A percentile compares a stretch with the other conserved stretches of the same genome.
Conservation (phyloP, 2,888 invertebrate species). For the Drosophila kuntzei region DNA sequence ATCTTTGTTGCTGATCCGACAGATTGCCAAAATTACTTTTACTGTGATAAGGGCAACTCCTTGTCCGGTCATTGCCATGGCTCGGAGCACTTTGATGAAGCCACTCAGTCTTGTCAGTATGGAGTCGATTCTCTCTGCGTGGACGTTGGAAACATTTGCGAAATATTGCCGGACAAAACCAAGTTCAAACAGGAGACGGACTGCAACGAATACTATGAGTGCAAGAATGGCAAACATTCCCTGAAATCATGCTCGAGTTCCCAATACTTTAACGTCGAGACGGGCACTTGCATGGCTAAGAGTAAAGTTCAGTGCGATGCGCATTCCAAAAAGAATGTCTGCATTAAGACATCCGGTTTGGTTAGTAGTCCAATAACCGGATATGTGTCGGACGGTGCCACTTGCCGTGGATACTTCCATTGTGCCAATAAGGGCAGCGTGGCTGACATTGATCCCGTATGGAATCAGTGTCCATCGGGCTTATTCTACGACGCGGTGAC, state of each 20-base stretch:
- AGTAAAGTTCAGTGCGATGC: constrained; percentile 57
- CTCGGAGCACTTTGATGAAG: constrained; percentile 69
- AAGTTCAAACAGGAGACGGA: constrained; percentile 67
- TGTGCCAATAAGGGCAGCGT: constrained; percentile 59
- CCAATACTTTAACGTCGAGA: constrained; percentile 72
- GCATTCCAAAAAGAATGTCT: constrained; percentile 66
- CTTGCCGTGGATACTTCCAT: constrained; percentile 81
- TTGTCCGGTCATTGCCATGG: constrained; percentile 52
- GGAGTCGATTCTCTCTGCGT: constrained; percentile 64
- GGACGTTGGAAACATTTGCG: constrained; percentile 76
- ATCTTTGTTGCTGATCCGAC: constrained; percentile 72
- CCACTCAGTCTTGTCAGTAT: constrained; percentile 67
- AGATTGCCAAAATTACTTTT: constrained; percentile 74
- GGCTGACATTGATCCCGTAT: constrained; percentile 68
- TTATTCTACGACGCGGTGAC: constrained; percentile 64
- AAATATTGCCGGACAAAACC: constrained; percentile 64
- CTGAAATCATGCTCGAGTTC: constrained; percentile 35
- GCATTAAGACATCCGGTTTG: constrained; percentile 32
- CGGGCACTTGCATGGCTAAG: constrained; percentile 57
- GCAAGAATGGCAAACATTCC: constrained; percentile 51
- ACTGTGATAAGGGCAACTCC: constrained; percentile 61
- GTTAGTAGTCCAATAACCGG: constrained; percentile 20
- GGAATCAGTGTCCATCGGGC: constrained; percentile 76
- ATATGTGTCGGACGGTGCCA: constrained; percentile 62
- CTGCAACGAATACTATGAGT: constrained; percentile 77